phyloP scores from a whole-genome alignment of 2,888 invertebrate species.

The Hemicrepidius hirtus region DNA sequence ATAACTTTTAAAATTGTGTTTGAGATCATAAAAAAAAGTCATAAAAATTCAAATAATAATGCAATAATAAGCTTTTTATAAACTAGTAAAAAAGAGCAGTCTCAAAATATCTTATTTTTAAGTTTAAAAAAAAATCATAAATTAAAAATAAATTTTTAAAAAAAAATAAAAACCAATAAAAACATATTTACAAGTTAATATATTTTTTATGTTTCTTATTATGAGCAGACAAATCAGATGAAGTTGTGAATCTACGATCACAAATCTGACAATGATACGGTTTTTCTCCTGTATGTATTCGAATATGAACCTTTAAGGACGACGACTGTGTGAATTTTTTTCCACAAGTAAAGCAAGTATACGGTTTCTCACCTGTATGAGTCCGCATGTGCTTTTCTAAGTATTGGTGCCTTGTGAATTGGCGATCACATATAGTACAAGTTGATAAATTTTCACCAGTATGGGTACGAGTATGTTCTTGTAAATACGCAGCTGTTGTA shows the following conservation, averaged over 20 bases:
- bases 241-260: conserved; percentile 67
- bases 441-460: conserved; percentile 68
- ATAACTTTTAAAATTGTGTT: neutral
- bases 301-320: conserved; percentile 67
- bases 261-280: conserved; percentile 68
- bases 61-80: neutral
- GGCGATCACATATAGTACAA: conserved; percentile 66
- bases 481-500: conserved; percentile 69
- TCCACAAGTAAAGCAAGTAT: conserved; percentile 66
- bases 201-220: conserved; percentile 68
- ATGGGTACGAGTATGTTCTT: conserved; percentile 67
- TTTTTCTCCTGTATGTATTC: conserved; percentile 69
- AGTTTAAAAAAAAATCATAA: neutral
- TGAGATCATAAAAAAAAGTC: conserved; percentile 2
- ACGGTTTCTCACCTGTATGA: conserved; percentile 73
- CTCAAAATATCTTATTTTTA: conserved; percentile 30
- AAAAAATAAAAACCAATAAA: conserved; percentile 10
- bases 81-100: conserved; percentile 36
- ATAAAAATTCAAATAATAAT: neutral
- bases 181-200: conserved; percentile 63
- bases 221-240: conserved; percentile 67
- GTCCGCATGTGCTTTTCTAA: conserved; percentile 73
- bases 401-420: conserved; percentile 73
- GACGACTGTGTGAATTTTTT: conserved; percentile 69
- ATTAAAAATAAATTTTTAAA: neutral